Evolutionary conservation across 1,140 invertebrate species (phyloP).

Genomic region (Psilanteris sp.): DNA sequence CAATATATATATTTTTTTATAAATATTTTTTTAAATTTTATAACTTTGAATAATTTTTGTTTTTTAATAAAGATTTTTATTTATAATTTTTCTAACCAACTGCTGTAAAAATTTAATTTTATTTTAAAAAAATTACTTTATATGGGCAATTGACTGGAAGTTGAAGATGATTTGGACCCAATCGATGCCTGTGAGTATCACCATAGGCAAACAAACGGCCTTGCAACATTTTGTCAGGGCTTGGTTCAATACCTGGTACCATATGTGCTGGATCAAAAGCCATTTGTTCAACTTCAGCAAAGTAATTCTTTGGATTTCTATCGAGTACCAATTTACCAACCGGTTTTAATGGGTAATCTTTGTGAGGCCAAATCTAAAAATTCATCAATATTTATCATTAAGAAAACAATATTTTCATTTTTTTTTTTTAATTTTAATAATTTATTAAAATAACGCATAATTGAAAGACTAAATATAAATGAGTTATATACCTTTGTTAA

Average conservation of each 20-base stretch:
- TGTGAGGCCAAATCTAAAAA: constrained; percentile 91
- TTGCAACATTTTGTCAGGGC: constrained; percentile 97
- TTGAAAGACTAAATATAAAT: too few species aligned
- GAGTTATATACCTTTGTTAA: constrained; percentile 93
- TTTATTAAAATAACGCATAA: too few species aligned
- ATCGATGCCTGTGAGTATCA: constrained; percentile 95
- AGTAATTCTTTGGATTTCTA: constrained; percentile 95
- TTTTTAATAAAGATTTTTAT: too few species aligned
- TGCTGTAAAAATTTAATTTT: too few species aligned
- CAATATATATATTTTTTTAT: too few species aligned
- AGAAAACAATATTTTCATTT: too few species aligned
- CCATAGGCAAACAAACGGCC: constrained; percentile 96
- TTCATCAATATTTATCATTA: too few species aligned
- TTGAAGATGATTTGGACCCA: constrained; percentile 95
- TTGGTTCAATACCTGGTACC: constrained; percentile 94
- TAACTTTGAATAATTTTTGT: too few species aligned
- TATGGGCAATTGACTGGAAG: constrained; percentile 97
- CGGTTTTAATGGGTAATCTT: constrained; percentile 92
- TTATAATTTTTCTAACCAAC: too few species aligned
- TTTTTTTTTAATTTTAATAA: too few species aligned
- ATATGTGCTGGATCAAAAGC: constrained; percentile 96
- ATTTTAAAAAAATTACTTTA: constrained; percentile 73
- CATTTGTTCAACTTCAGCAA: constrained; percentile 96
- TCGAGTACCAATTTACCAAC: constrained; percentile 95
- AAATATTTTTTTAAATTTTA: too few species aligned